Conservation (phyloP, 2,797 vertebrate species). For the Bradypodion ventrale region DNA sequence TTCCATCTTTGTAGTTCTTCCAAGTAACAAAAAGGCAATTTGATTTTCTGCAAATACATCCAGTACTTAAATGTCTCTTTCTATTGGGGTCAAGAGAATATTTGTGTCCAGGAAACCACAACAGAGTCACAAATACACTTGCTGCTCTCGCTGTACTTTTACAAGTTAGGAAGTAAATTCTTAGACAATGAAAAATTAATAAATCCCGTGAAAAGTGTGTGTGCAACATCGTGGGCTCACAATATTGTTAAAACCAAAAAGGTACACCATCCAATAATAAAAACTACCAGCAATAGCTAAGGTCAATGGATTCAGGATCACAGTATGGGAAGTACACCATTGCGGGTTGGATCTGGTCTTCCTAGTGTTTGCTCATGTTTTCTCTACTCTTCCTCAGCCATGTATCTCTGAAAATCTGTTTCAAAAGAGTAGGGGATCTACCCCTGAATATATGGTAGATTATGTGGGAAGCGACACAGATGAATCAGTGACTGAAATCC, state of each 20-base stretch:
- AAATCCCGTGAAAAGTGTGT: neutral
- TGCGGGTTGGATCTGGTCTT: too few species aligned
- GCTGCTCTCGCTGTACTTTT: too few species aligned
- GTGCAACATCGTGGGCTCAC: neutral
- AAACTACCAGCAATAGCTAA: neutral
- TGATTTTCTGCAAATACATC: neutral
- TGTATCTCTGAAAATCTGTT: neutral
- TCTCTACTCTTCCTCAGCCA: neutral
- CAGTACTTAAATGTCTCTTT: neutral
- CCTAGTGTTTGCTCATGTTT: neutral
- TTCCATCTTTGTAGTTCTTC: neutral
- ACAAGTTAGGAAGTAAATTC: neutral
- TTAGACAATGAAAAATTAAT: neutral
- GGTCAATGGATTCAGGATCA: neutral
- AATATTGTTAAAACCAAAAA: neutral
- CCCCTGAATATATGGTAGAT: neutral
- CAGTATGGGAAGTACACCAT: neutral
- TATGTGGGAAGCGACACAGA: neutral
- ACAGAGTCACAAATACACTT: neutral
- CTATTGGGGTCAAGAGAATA: neutral
- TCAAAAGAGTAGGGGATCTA: neutral
- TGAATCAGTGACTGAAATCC: neutral
- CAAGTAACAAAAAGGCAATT: neutral
- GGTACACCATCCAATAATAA: neutral
- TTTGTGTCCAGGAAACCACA: neutral